Conservation (phyloP, 2,113 vertebrate genomes). For the Spea bombifrons region DNA sequence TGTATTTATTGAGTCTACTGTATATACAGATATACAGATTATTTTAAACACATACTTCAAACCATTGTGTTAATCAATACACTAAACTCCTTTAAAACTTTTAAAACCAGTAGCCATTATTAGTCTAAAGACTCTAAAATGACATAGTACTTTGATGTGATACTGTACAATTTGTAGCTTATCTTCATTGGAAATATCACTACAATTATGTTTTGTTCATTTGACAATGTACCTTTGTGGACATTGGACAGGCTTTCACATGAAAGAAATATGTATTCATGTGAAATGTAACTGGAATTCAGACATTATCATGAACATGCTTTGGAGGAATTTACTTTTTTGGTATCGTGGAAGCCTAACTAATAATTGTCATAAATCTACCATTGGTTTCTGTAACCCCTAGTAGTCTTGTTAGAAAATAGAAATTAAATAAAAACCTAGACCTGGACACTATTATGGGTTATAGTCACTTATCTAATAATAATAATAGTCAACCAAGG, state of each 20-base stretch:
- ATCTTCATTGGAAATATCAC: neutral
- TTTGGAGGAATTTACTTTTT: no score
- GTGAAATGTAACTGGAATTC: neutral
- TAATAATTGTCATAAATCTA: no score
- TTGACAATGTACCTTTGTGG: conserved; percentile 1
- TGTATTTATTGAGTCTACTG: neutral
- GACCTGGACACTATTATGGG: no score
- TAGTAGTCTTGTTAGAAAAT: no score
- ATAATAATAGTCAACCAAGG: no score
- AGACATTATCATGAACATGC: neutral
- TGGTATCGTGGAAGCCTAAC: no score
- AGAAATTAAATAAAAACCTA: no score
- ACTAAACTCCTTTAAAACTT: neutral
- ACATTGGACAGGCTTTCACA: conserved; percentile 10
- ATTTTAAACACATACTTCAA: neutral
- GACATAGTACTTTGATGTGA: neutral
- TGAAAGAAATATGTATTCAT: neutral
- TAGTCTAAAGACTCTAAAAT: neutral
- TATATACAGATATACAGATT: neutral
- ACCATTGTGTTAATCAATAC: neutral
- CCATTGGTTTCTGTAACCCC: no score
- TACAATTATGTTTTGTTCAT: conserved; percentile 10
- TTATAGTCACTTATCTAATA: no score
- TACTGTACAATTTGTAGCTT: neutral
- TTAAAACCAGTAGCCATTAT: neutral